phyloP scores from a whole-genome alignment of 2,113 vertebrate genomes.

The Ivindomyrus marchei region DNA sequence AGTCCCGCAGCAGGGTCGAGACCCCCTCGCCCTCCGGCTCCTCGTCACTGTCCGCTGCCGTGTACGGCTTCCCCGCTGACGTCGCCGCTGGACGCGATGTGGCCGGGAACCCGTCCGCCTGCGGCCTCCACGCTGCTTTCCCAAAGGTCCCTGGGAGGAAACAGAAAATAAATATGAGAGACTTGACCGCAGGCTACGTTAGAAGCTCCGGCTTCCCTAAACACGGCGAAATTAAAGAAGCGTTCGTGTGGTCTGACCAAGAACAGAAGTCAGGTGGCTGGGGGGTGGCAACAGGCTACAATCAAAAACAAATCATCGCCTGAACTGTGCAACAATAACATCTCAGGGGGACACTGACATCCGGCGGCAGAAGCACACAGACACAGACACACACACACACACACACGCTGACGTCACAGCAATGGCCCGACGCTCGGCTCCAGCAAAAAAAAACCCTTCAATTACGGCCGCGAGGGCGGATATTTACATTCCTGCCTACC shows the following conservation, averaged over 20 bases:
- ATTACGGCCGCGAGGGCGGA: background rate
- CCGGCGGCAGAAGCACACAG: background rate
- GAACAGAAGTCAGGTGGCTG: background rate
- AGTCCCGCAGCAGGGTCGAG: constrained; percentile 46
- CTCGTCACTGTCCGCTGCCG: constrained; percentile 57
- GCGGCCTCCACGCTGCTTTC: constrained; percentile 77
- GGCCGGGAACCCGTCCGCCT: constrained; percentile 57
- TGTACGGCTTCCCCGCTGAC: constrained; percentile 55
- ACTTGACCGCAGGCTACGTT: background rate
- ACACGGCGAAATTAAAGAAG: background rate
- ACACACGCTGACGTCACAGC: background rate
- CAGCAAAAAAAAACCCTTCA: background rate
- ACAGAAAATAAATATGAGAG: background rate
- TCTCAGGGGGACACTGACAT: background rate
- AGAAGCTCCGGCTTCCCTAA: background rate
- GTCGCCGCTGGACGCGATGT: constrained; percentile 48
- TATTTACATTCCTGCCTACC: constrained; percentile 58
- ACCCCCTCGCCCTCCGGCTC: constrained; percentile 57
- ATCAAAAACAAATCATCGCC: background rate
- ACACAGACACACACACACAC: background rate
- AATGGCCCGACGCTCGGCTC: background rate
- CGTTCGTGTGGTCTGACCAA: background rate
- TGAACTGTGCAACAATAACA: background rate
- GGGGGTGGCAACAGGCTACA: background rate
- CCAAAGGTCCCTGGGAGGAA: constrained; percentile 79